Evolutionary conservation across 2,113 vertebrate genomes (phyloP).

Genomic region (Callipepla squamata): DNA sequence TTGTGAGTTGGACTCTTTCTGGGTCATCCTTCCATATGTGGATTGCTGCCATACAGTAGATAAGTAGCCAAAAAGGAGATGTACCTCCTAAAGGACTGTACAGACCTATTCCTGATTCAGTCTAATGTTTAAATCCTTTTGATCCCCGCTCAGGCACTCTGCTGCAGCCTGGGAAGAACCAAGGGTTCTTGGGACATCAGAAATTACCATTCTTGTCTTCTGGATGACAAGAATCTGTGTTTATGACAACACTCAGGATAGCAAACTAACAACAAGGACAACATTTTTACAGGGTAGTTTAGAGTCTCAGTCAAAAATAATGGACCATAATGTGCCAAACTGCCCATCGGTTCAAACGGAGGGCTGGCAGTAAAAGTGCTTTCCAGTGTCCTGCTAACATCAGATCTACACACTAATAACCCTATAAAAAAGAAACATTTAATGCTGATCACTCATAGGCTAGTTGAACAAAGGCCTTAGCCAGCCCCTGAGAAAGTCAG

Average conservation of each 20-base stretch:
- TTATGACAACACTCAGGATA: constrained; percentile 1
- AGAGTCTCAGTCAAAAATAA: constrained; percentile 57
- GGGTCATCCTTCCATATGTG: not conserved
- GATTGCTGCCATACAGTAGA: not conserved
- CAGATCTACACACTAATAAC: not conserved
- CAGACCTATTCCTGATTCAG: not conserved
- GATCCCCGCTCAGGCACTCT: not conserved
- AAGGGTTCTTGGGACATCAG: not conserved
- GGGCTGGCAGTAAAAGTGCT: not conserved
- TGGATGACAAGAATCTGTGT: not conserved
- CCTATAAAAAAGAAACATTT: constrained; percentile 20
- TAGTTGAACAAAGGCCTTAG: not conserved
- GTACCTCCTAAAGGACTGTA: not conserved
- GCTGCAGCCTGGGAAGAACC: not conserved
- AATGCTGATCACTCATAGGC: not conserved
- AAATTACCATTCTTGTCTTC: constrained; percentile 14
- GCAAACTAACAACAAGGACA: constrained; percentile 22
- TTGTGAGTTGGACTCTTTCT: not conserved
- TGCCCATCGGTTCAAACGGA: constrained; percentile 15
- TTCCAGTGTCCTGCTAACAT: not conserved
- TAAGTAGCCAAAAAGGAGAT: not conserved
- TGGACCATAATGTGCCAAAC: constrained; percentile 23
- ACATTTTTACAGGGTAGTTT: constrained; percentile 38
- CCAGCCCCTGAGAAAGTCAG: not conserved
- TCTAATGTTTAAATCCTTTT: not conserved